phyloP scores from a whole-genome alignment of 1,140 invertebrate species.

The Diorhabda carinulata region DNA sequence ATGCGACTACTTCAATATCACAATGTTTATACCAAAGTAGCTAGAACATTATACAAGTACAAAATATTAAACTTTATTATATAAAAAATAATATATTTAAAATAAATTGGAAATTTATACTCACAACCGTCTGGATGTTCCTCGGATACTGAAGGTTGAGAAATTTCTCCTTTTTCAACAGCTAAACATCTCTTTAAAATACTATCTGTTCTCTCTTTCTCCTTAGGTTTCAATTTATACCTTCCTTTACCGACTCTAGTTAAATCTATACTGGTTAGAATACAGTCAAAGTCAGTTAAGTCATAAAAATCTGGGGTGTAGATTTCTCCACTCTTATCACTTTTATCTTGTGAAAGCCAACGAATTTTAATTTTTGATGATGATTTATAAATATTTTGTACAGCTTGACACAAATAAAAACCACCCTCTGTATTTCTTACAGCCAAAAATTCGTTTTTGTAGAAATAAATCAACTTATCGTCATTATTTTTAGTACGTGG shows the following conservation, averaged over 20 bases:
- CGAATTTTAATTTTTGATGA: conserved; percentile 79
- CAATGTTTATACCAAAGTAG: no score
- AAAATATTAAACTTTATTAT: no score
- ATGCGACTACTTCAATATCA: no score
- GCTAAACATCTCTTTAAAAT: conserved; percentile 80
- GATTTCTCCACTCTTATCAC: conserved; percentile 61
- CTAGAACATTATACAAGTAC: no score
- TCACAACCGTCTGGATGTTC: conserved; percentile 83
- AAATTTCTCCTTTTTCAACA: conserved; percentile 70
- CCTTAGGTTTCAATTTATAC: conserved; percentile 66
- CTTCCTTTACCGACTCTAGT: conserved; percentile 68
- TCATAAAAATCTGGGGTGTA: conserved; percentile 90
- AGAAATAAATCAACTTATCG: conserved; percentile 80
- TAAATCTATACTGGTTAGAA: conserved; percentile 80
- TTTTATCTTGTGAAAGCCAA: conserved; percentile 78
- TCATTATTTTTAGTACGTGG: conserved; percentile 64
- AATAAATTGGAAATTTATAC: conserved; percentile 43
- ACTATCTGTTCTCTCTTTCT: conserved; percentile 73
- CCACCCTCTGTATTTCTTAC: conserved; percentile 83
- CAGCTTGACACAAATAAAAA: conserved; percentile 86
- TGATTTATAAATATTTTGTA: conserved; percentile 86
- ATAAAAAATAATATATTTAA: no score
- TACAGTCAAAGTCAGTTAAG: conserved; percentile 84
- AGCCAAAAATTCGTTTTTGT: conserved; percentile 84
- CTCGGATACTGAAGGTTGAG: conserved; percentile 64